Percentiles rank a stretch among this genome's conserved stretches.
phyloP scores from a whole-genome alignment of 2,888 invertebrate genomes.

The Bugulina stolonifera region DNA sequence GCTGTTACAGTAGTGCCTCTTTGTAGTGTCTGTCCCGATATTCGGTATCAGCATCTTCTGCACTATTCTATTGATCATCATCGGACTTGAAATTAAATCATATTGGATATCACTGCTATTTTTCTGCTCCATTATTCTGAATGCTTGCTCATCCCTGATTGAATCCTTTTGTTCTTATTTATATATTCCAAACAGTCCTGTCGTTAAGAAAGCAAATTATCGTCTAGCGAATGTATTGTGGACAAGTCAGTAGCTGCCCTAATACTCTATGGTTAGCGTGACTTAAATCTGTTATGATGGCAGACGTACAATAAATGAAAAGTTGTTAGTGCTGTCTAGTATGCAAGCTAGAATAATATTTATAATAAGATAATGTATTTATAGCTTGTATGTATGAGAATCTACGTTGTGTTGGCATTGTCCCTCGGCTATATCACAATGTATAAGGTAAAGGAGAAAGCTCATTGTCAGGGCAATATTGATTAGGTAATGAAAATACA shows the following conservation, averaged over 20 bases:
- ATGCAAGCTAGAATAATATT: too few species aligned
- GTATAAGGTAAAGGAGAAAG: neutral
- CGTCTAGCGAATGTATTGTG: neutral
- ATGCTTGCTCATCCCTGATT: neutral
- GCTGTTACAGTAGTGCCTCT: neutral
- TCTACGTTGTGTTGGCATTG: too few species aligned
- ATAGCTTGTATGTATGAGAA: too few species aligned
- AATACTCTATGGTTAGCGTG: neutral
- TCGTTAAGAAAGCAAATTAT: neutral
- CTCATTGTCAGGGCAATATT: neutral
- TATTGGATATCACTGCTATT: neutral
- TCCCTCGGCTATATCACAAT: too few species aligned
- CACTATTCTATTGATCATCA: conserved; percentile 16
- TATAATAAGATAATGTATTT: too few species aligned
- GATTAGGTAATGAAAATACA: too few species aligned
- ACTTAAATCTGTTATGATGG: too few species aligned
- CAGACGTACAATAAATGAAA: too few species aligned
- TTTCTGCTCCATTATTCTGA: neutral
- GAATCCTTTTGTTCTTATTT: neutral
- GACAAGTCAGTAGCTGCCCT: neutral
- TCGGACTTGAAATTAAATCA: conserved; percentile 11
- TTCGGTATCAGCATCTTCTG: neutral
- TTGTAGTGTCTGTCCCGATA: neutral
- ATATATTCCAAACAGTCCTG: neutral
- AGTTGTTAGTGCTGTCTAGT: too few species aligned